These are phyloP conservation scores for Drosophila virilis DNA, from an alignment of 1,140 invertebrate genomes.

Conservation along the genomic window DNA sequence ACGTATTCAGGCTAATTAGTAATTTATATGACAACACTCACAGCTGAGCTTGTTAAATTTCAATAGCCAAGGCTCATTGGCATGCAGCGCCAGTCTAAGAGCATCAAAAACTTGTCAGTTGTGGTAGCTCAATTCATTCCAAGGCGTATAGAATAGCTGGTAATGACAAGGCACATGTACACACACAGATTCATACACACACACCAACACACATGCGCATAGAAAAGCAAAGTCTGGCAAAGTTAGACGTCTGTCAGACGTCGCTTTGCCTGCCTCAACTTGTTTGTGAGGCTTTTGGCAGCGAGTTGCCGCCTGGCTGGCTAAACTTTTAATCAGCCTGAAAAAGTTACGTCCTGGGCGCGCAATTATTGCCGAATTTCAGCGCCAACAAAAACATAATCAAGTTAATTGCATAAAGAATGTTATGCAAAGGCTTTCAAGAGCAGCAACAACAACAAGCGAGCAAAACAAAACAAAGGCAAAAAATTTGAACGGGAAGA, in stretches of 20 bases:
- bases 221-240: constrained; percentile 65
- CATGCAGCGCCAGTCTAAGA: constrained; percentile 25
- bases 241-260: constrained; percentile 72
- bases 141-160: constrained; percentile 36
- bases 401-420: constrained; percentile 77
- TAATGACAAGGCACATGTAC: constrained; percentile 39
- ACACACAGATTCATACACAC: constrained; percentile 1
- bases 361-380: constrained; percentile 71
- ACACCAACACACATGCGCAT: constrained; percentile 21
- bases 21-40: constrained; percentile 30
- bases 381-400: constrained; percentile 74
- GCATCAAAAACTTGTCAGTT: constrained; percentile 10
- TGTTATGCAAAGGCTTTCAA: constrained; percentile 43
- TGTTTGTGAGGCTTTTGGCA: constrained; percentile 38
- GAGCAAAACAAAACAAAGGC: constrained; percentile 2
- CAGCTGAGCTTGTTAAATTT: constrained; percentile 15
- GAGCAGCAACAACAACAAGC: constrained; percentile 11
- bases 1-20: constrained; percentile 13
- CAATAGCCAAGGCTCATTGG: constrained; percentile 33
- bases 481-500: constrained; percentile 1
- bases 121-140: constrained; percentile 14
- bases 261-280: constrained; percentile 62
- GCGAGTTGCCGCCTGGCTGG: constrained; percentile 42
- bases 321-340: constrained; percentile 73
- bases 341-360: constrained; percentile 44